These are phyloP conservation scores for Hyposmocoma kahamanoa DNA, from an alignment of 1,140 invertebrate species.

Conservation along the genomic window DNA sequence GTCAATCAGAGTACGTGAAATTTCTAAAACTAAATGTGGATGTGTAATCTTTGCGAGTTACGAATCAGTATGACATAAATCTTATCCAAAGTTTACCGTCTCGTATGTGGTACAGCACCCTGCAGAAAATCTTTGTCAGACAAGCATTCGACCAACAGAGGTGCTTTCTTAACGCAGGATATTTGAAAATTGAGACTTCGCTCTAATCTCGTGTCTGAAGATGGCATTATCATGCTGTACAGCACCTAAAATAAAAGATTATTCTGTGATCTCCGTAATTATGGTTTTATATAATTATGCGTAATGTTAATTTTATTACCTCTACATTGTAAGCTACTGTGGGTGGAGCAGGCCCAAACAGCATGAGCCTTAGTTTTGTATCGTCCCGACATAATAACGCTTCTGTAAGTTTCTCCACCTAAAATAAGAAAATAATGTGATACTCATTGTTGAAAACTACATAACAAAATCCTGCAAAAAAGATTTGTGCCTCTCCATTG, in stretches of 20 bases:
- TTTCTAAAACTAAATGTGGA: too few relatives aligned
- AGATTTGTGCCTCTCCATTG: too few relatives aligned
- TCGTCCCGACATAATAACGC: conserved; percentile 62
- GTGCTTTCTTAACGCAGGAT: conserved; percentile 87
- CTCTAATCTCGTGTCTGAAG: conserved; percentile 86
- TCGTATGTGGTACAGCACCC: conserved; percentile 57
- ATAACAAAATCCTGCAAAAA: conserved; percentile 7
- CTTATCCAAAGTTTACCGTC: conserved; percentile 38
- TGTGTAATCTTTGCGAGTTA: too few relatives aligned
- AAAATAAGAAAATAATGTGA: conserved; percentile 17
- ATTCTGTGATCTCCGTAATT: background rate
- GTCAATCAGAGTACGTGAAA: background rate
- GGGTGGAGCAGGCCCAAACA: conserved; percentile 66
- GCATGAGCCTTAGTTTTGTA: conserved; percentile 56
- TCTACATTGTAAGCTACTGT: conserved; percentile 70
- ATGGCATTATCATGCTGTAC: conserved; percentile 94
- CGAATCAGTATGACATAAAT: conserved; percentile 1
- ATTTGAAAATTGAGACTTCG: conserved; percentile 91
- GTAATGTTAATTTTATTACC: conserved; percentile 25
- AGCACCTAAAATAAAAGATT: conserved; percentile 78
- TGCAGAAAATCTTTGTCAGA: conserved; percentile 60
- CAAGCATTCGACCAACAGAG: conserved; percentile 62
- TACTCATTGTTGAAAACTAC: conserved; percentile 8
- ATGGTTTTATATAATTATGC: background rate
- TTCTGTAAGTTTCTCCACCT: conserved; percentile 68